These are phyloP conservation scores for Microtus ochrogaster DNA, from an alignment of 2,113 vertebrate genomes.

Conservation along the genomic window DNA sequence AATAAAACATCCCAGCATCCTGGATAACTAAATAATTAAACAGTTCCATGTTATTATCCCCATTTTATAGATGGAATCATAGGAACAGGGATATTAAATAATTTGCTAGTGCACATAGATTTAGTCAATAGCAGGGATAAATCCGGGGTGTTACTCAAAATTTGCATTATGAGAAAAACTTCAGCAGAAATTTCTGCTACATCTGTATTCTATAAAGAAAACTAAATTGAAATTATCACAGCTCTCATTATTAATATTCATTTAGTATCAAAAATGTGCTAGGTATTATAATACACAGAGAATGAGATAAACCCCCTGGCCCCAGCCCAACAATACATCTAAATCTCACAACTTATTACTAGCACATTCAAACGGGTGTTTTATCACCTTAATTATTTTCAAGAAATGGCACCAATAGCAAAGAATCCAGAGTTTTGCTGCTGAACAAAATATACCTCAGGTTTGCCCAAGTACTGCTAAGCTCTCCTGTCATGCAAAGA, in stretches of 20 bases:
- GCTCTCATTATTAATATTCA: conserved; percentile 78
- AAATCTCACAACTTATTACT: conserved; percentile 77
- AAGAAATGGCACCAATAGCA: conserved; percentile 66
- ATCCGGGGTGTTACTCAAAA: conserved; percentile 69
- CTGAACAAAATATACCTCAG: conserved; percentile 52
- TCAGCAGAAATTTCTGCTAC: conserved; percentile 83
- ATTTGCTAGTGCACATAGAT: conserved; percentile 65
- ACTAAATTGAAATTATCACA: conserved; percentile 76
- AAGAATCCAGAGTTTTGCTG: conserved; percentile 71
- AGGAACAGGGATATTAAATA: conserved; percentile 76
- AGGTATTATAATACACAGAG: conserved; percentile 72
- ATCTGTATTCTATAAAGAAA: conserved; percentile 74
- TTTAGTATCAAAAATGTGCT: conserved; percentile 77
- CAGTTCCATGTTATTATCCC: conserved; percentile 70
- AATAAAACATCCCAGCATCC: conserved; percentile 70
- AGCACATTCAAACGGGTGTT: conserved; percentile 70
- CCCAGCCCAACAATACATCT: conserved; percentile 79
- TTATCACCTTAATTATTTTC: conserved; percentile 82
- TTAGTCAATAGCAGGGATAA: conserved; percentile 66
- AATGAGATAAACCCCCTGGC: conserved; percentile 75
- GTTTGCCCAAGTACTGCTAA: conserved; percentile 17
- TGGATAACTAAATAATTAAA: conserved; percentile 79
- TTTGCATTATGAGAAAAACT: conserved; percentile 80
- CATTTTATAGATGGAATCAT: conserved; percentile 79
- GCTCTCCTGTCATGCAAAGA: conserved; percentile 49